These are phyloP conservation scores for Conger conger DNA, from an alignment of 2,113 vertebrate species.

Conservation along the genomic window DNA sequence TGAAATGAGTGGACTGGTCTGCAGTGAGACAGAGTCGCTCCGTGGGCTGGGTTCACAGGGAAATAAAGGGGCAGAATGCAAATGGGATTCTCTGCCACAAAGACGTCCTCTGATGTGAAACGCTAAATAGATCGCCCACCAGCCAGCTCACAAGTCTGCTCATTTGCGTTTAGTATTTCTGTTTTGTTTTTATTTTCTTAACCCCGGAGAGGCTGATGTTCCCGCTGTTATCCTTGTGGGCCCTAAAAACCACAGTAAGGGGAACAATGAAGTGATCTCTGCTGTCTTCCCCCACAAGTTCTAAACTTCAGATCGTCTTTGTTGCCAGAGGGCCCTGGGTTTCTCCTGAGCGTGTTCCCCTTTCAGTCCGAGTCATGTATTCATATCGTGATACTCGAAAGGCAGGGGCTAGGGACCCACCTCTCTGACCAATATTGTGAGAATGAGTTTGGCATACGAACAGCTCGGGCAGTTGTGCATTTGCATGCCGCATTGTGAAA, in stretches of 20 bases:
- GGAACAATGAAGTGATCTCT: neutral
- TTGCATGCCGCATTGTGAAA: too few relatives aligned
- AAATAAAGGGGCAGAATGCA: slow-evolving; percentile 54
- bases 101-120: slow-evolving; percentile 32
- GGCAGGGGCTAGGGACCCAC: too few relatives aligned
- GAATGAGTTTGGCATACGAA: too few relatives aligned
- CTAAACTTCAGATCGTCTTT: too few relatives aligned
- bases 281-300: neutral
- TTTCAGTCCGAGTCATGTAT: too few relatives aligned
- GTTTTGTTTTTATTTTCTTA: neutral
- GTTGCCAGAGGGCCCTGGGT: too few relatives aligned
- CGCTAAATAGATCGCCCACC: neutral
- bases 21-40: slow-evolving; percentile 47
- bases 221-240: neutral
- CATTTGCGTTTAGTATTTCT: neutral
- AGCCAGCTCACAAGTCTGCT: neutral
- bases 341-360: too few relatives aligned
- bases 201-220: neutral
- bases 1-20: slow-evolving; percentile 51
- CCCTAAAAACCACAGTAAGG: too few relatives aligned
- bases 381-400: too few relatives aligned
- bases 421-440: too few relatives aligned
- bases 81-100: slow-evolving; percentile 55
- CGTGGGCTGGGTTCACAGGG: slow-evolving; percentile 25
- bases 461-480: too few relatives aligned